Conservation (phyloP, 2,113 vertebrate species). For the Gasterosteus nipponicus region DNA sequence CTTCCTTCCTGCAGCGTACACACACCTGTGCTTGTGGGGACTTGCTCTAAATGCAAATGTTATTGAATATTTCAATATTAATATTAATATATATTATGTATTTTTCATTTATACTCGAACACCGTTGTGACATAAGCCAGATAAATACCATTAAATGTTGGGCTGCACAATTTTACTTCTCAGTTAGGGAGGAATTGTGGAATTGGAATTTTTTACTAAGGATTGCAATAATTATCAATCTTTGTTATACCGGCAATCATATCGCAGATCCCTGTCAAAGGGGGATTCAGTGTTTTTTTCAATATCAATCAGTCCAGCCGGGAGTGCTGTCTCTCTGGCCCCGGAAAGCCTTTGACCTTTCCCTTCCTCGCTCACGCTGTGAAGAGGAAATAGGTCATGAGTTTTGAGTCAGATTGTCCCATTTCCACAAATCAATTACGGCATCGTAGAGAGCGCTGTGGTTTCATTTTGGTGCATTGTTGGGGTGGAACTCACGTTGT, state of each 20-base stretch:
- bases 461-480: conserved; percentile 1
- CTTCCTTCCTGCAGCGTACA: conserved; percentile 5
- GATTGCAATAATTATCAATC: not conserved
- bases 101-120: not conserved
- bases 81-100: not conserved
- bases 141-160: not conserved
- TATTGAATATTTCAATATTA: not conserved
- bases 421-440: conserved; percentile 65
- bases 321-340: not conserved
- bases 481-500: conserved; percentile 13
- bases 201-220: not conserved
- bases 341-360: conserved; percentile 9
- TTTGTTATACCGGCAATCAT: not conserved
- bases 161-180: not conserved
- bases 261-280: not conserved
- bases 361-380: conserved; percentile 47
- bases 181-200: not conserved
- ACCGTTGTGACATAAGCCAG: not conserved
- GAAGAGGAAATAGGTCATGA: conserved; percentile 60
- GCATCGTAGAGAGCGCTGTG: not conserved
- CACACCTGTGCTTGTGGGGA: not conserved
- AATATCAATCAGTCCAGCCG: not conserved
- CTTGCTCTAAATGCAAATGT: not conserved
- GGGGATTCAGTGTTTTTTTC: not conserved
- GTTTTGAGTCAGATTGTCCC: conserved; percentile 41